Percentiles rank a stretch among this genome's conserved stretches.
These are phyloP conservation scores for Phenacoccus solenopsis DNA, from an alignment of 1,140 invertebrate genomes.

Conservation along the genomic window DNA sequence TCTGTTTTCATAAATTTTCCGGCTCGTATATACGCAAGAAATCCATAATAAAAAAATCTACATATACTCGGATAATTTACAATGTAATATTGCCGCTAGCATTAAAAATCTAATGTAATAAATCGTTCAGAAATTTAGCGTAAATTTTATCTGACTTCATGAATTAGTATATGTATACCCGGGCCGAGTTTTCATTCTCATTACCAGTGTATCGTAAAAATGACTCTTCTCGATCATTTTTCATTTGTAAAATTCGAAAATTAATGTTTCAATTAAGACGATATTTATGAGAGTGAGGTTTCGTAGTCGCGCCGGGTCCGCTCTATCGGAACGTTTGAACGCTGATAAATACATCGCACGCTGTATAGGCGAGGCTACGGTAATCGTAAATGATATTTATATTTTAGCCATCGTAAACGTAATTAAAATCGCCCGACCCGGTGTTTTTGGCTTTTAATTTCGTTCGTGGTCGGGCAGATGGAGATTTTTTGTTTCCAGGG, in stretches of 20 bases:
- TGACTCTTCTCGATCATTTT: background rate
- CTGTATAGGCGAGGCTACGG: too few relatives aligned
- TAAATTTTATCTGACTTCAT: background rate
- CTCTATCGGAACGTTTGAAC: too few relatives aligned
- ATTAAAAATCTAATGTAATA: background rate
- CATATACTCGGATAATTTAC: background rate
- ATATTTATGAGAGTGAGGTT: background rate
- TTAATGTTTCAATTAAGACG: background rate
- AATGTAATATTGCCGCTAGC: background rate
- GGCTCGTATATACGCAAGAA: background rate
- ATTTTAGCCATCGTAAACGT: too few relatives aligned
- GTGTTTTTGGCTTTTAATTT: too few relatives aligned
- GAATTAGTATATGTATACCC: background rate
- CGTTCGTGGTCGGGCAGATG: too few relatives aligned
- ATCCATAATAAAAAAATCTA: background rate
- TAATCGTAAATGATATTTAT: too few relatives aligned
- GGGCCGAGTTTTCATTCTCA: background rate
- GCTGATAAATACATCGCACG: too few relatives aligned
- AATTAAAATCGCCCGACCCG: too few relatives aligned
- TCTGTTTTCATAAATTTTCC: slow-evolving; percentile 3
- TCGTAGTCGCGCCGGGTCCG: too few relatives aligned
- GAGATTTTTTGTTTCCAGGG: too few relatives aligned
- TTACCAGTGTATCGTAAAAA: too few relatives aligned
- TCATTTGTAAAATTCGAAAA: background rate
- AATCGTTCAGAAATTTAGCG: background rate